Base-by-base conservation (phyloP, 2,797 vertebrate genomes). In the Gymnothorax reevesii region DNA sequence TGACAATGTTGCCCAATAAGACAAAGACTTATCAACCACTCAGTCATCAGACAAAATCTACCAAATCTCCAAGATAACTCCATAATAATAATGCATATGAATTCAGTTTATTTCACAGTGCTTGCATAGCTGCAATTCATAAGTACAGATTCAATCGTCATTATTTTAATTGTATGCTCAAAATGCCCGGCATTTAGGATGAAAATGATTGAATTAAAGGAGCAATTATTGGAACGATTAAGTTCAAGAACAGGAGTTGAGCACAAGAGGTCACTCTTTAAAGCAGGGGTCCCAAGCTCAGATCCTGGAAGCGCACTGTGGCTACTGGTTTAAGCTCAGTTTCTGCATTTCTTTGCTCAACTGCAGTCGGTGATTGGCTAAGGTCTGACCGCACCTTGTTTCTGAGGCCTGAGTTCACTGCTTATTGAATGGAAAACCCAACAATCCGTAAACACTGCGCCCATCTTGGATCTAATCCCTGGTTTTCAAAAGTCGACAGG, bases 1-100 rank as follows among this genome's bases (percentile, higher is more conserved):
- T 83, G 57, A 33, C n/a, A 59, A 27, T 59, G 12, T 83, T 83
- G 2, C 83, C 85, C 88, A 86, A 75, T 42, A 54, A 71, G 54
- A 80, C 77, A 84, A 83, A 57, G 59, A 88, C 84, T 42, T 20
- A 77, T 59, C 57, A 54, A 83, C 22, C 60, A 85, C 71, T n/a
- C 22, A 4, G 3, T 4, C 80, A 42, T 49, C 57, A 59, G 25
- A 27, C 25, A 64, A 69, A 57, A 10, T 27, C 12, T 42, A 0
- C 33, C 42, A 75, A 75, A 75, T n/a, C 71, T 75, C 42, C 71
- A 2, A 1, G 1, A 42, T 42, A 22, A 57, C 4, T 7, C n/a
- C 10, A 20, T 54, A 22, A 71, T 42, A 42, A 42, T 42, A 42
- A 42, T 42, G 33, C 33, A 42, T 42, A 42, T 42, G 33, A 1